phyloP scores from a whole-genome alignment of 2,113 vertebrate genomes.

The Vanacampus margaritifer region DNA sequence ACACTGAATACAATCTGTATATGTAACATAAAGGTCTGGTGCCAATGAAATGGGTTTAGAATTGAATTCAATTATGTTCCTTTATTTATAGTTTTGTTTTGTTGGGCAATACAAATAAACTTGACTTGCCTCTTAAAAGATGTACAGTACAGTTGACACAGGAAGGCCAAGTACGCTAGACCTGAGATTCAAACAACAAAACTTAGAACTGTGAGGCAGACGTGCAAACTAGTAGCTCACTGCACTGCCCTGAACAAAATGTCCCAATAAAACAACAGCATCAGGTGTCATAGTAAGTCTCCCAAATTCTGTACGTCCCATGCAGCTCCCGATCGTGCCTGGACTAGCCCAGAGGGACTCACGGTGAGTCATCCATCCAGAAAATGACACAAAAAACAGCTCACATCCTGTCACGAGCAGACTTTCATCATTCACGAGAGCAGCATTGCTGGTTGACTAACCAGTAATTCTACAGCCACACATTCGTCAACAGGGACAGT shows the following conservation, averaged over 20 bases:
- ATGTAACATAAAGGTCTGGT: too few relatives aligned
- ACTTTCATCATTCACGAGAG: constrained; percentile 31
- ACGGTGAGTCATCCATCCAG: constrained; percentile 57
- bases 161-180: background rate
- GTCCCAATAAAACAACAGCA: constrained; percentile 1
- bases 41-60: too few relatives aligned
- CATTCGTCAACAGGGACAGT: constrained; percentile 15
- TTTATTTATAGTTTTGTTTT: too few relatives aligned
- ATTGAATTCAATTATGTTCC: too few relatives aligned
- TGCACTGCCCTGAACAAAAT: background rate
- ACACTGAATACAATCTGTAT: background rate
- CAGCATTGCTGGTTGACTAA: constrained; percentile 25
- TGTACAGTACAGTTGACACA: background rate
- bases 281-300: constrained; percentile 12
- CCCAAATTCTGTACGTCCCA: constrained; percentile 13
- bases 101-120: too few relatives aligned
- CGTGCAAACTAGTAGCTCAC: background rate
- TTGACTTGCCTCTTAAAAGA: too few relatives aligned
- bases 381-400: constrained; percentile 53
- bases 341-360: constrained; percentile 47
- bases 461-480: constrained; percentile 27
- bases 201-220: background rate
- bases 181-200: background rate
- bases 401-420: constrained; percentile 23
- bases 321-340: constrained; percentile 32